Percentiles rank a stretch among this genome's conserved stretches.
Conservation (phyloP, 2,888 invertebrate genomes). For the Seladonia tumulorum region DNA sequence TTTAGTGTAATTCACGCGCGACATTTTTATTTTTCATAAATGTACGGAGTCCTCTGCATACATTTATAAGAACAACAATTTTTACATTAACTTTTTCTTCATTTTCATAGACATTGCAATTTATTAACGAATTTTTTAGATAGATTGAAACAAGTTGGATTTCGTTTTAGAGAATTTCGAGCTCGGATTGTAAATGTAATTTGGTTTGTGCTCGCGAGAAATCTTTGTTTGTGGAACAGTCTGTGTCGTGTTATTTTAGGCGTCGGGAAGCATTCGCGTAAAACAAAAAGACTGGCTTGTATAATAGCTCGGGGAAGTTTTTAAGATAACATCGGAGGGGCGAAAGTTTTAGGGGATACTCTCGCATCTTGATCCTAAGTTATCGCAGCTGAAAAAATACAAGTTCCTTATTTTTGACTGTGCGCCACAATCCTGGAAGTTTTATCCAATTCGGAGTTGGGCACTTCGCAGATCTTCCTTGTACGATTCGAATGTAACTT, state of each 20-base stretch:
- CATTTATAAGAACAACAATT: no score
- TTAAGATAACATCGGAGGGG: slow-evolving; percentile 4
- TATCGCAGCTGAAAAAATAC: slow-evolving; percentile 9
- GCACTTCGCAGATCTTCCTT: background rate
- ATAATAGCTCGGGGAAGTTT: background rate
- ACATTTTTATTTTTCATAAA: background rate
- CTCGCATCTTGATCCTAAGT: background rate
- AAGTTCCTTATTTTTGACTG: background rate
- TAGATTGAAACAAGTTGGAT: background rate
- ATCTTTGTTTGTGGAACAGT: background rate
- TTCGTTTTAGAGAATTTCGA: background rate
- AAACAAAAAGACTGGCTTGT: background rate
- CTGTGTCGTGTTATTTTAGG: background rate
- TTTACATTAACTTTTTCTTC: no score
- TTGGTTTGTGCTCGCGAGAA: background rate
- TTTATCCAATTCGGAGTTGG: background rate
- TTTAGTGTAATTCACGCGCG: no score
- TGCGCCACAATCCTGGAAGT: background rate
- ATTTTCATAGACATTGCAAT: no score
- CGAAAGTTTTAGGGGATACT: slow-evolving; percentile 6
- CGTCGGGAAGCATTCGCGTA: background rate
- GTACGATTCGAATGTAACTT: background rate
- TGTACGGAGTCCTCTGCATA: no score
- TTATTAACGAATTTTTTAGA: background rate
- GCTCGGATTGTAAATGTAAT: background rate